phyloP scores from a whole-genome alignment of 2,797 vertebrate genomes.

The Parotocinclus haroldoi region DNA sequence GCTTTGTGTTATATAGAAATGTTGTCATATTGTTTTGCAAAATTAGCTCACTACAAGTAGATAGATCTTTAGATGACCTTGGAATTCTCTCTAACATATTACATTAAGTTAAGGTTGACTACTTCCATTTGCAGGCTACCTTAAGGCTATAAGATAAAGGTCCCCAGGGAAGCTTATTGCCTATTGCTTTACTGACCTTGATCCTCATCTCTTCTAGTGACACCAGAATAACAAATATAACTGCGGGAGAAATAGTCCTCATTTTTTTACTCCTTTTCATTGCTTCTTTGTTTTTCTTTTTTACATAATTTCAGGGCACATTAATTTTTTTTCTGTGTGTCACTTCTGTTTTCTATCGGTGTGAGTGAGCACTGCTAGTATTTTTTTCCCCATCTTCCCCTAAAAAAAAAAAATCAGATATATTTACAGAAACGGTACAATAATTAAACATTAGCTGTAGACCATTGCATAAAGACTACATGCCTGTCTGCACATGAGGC shows the following conservation, averaged over 20 bases:
- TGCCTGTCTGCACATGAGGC: no score
- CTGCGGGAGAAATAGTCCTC: conserved; percentile 15
- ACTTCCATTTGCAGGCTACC: conserved; percentile 42
- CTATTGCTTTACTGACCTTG: conserved; percentile 52
- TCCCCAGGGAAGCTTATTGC: conserved; percentile 41
- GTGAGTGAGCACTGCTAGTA: no score
- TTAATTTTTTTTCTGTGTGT: neutral
- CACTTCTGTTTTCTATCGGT: neutral
- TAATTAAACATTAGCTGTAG: no score
- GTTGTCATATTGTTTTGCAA: neutral
- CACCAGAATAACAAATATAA: conserved; percentile 51
- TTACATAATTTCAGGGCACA: conserved; percentile 2
- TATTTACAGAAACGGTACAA: no score
- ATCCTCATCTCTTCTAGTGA: conserved; percentile 47
- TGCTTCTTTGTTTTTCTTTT: conserved; percentile 14
- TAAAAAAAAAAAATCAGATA: no score
- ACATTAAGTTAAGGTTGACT: conserved; percentile 41
- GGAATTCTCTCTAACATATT: conserved; percentile 40
- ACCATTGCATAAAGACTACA: no score
- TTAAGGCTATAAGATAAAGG: conserved; percentile 53
- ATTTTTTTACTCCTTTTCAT: no score
- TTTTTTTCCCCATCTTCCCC: no score
- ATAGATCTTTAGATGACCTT: conserved; percentile 49
- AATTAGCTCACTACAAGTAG: conserved; percentile 22
- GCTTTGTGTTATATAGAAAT: no score